A percentile compares a stretch with the other conserved stretches of the same genome.
These are phyloP conservation scores for Acrobeloides nanus DNA, from an alignment of 2,888 invertebrate species.

Conservation along the genomic window DNA sequence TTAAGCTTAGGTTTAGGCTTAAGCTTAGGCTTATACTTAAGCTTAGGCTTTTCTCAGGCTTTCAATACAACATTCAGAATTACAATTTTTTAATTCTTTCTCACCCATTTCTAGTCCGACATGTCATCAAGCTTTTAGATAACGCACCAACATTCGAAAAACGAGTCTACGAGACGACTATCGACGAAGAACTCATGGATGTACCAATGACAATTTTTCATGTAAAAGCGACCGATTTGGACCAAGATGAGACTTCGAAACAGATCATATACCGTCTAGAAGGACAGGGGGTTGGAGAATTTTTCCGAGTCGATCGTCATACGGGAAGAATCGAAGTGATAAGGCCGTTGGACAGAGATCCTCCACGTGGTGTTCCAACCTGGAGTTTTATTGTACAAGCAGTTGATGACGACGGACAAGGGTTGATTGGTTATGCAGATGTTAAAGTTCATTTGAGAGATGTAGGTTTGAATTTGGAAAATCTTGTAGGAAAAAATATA, in stretches of 20 bases:
- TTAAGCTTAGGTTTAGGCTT: no score
- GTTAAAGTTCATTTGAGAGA: constrained; percentile 52
- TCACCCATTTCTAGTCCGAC: no score
- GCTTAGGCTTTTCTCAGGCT: no score
- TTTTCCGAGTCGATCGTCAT: constrained; percentile 49
- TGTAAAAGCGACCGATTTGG: constrained; percentile 44
- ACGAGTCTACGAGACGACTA: constrained; percentile 36
- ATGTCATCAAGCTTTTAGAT: constrained; percentile 55
- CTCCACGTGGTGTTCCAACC: constrained; percentile 70
- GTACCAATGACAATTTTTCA: constrained; percentile 43
- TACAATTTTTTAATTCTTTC: no score
- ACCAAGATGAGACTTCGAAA: constrained; percentile 38
- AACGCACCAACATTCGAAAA: constrained; percentile 54
- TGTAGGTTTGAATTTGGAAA: no score
- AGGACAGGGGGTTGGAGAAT: constrained; percentile 55
- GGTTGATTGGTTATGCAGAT: constrained; percentile 56
- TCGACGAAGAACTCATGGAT: constrained; percentile 43
- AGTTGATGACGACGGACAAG: constrained; percentile 50
- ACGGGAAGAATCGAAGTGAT: constrained; percentile 55
- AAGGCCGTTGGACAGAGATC: constrained; percentile 77
- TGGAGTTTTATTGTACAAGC: constrained; percentile 53
- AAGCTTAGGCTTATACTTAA: no score
- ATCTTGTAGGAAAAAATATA: no score
- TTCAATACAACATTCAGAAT: no score
- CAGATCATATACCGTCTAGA: constrained; percentile 48